phyloP scores from a whole-genome alignment of 1,140 invertebrate species.

The Trichonephila clavata region DNA sequence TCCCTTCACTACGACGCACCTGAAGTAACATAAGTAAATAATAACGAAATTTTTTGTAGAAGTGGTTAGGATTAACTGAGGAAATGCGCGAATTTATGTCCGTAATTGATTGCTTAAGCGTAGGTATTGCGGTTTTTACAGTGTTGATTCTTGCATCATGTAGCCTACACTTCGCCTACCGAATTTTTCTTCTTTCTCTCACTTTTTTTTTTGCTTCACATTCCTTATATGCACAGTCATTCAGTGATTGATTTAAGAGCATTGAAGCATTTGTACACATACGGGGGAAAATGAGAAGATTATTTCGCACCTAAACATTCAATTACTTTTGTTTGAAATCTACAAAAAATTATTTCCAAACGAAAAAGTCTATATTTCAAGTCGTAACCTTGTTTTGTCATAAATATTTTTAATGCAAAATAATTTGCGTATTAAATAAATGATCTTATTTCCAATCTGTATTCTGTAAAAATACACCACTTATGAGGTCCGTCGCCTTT shows the following conservation, averaged over 20 bases:
- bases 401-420: no score
- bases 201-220: not conserved
- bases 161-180: conserved; percentile 7
- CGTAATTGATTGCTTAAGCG: not conserved
- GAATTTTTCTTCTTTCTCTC: not conserved
- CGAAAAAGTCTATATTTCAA: no score
- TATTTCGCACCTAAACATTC: not conserved
- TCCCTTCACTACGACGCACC: not conserved
- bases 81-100: not conserved
- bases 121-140: not conserved
- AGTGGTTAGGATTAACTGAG: not conserved
- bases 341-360: not conserved
- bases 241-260: not conserved
- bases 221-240: not conserved
- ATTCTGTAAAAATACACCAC: no score
- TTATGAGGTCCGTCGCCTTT: no score
- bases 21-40: not conserved
- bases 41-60: not conserved
- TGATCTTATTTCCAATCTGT: no score
- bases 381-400: no score
- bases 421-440: no score
- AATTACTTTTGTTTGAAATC: not conserved
- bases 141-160: not conserved
- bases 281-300: not conserved
- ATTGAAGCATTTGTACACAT: not conserved